Conservation (phyloP, 37 sponge, comb jelly and placozoan species). For the Ephydatia muelleri region DNA sequence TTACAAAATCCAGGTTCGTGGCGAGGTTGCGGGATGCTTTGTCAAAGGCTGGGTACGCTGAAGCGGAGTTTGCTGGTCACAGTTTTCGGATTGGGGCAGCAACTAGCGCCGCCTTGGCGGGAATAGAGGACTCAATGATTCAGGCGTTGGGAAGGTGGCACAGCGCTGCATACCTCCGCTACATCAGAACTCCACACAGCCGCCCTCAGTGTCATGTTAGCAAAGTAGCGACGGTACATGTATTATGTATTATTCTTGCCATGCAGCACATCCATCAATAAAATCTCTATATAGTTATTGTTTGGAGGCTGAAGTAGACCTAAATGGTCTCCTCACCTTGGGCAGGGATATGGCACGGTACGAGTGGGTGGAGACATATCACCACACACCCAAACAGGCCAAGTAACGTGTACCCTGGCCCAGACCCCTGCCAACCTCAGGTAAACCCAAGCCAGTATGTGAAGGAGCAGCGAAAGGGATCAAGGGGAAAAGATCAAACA, state of each 20-base stretch:
- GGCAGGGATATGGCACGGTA: neutral
- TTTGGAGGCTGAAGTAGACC: neutral
- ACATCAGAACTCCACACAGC: neutral
- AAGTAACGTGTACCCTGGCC: too few relatives aligned
- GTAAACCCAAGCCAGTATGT: too few relatives aligned
- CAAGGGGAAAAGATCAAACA: too few relatives aligned
- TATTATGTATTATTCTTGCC: neutral
- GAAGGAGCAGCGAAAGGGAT: too few relatives aligned
- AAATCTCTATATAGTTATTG: neutral
- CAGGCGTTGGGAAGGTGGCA: conserved; percentile 14
- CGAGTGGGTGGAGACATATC: neutral
- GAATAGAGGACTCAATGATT: conserved; percentile 3
- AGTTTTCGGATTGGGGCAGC: conserved; percentile 18
- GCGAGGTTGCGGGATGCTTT: neutral
- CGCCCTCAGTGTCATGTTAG: too few relatives aligned
- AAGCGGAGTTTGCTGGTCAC: neutral
- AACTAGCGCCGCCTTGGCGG: conserved; percentile 13
- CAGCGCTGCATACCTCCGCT: neutral
- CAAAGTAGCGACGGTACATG: neutral
- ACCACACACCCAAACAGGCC: neutral
- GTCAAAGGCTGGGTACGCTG: neutral
- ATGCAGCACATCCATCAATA: too few relatives aligned
- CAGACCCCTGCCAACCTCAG: too few relatives aligned
- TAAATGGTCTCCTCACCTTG: neutral
- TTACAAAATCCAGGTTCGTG: conserved; percentile 13